phyloP scores from a whole-genome alignment of 35 echinoderm and acorn worm species.

The Apostichopus japonicus region DNA sequence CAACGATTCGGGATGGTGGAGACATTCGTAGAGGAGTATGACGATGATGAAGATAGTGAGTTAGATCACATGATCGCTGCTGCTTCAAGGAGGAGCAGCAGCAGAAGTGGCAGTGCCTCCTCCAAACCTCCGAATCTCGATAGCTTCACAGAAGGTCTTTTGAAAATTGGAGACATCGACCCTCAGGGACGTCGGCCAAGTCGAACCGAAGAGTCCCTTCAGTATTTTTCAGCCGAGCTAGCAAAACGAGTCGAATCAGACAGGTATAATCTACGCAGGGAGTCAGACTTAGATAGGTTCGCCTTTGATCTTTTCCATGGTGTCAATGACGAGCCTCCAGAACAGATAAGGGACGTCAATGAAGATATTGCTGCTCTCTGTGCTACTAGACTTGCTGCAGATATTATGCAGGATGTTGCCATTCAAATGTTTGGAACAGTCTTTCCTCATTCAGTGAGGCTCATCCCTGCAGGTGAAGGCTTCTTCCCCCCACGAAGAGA shows the following conservation, averaged over 20 bases:
- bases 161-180: conserved; percentile 83
- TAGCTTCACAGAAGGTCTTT: conserved; percentile 87
- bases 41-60: conserved; percentile 58
- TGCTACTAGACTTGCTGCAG: conserved; percentile 35
- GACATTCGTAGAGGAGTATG: conserved; percentile 28
- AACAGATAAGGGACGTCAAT: not conserved
- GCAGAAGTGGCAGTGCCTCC: conserved; percentile 33
- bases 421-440: conserved; percentile 60
- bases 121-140: conserved; percentile 79
- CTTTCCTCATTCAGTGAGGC: conserved; percentile 48
- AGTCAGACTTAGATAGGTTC: conserved; percentile 81
- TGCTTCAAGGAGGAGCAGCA: conserved; percentile 54
- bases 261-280: conserved; percentile 49
- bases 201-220: conserved; percentile 77
- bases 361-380: conserved; percentile 14
- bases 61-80: conserved; percentile 57
- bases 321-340: not conserved
- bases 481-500: conserved; percentile 36
- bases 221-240: conserved; percentile 44
- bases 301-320: conserved; percentile 66
- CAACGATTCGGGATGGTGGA: conserved; percentile 24
- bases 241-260: conserved; percentile 44
- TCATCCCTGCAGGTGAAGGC: conserved; percentile 47
- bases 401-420: conserved; percentile 56
- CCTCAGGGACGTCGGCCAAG: conserved; percentile 78